phyloP scores from a whole-genome alignment of 2,113 vertebrate species.

The Raja brachyura region DNA sequence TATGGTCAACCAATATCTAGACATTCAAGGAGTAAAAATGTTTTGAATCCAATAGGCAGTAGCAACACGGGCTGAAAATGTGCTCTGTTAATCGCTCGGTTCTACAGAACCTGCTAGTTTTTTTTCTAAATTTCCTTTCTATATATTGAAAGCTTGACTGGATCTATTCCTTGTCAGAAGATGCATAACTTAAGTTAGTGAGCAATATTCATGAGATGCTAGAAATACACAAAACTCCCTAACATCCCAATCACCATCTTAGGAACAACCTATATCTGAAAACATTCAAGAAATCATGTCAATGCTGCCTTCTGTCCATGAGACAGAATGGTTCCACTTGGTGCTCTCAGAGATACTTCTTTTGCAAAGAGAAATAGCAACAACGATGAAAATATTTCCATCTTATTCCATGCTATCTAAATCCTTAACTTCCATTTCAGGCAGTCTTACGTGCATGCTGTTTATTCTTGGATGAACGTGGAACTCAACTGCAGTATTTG shows the following conservation, averaged over 20 bases:
- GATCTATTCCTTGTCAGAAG: not conserved
- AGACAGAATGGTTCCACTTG: not conserved
- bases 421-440: not conserved
- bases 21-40: not conserved
- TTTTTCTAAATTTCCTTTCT: not conserved
- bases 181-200: not conserved
- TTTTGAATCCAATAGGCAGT: not conserved
- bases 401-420: not conserved
- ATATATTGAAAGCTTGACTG: not conserved
- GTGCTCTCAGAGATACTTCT: not conserved
- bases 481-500: not conserved
- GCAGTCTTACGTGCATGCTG: not conserved
- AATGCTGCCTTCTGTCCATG: not conserved
- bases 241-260: not conserved
- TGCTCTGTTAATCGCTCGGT: not conserved
- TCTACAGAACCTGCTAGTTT: not conserved
- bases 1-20: not conserved
- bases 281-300: not conserved
- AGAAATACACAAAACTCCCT: too few relatives aligned
- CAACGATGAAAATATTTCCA: not conserved
- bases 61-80: not conserved
- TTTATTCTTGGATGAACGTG: too few relatives aligned
- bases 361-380: not conserved
- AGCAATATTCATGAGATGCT: not conserved
- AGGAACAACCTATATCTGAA: not conserved